These are phyloP conservation scores for Columba guinea DNA, from an alignment of 2,797 vertebrate species.

Conservation along the genomic window DNA sequence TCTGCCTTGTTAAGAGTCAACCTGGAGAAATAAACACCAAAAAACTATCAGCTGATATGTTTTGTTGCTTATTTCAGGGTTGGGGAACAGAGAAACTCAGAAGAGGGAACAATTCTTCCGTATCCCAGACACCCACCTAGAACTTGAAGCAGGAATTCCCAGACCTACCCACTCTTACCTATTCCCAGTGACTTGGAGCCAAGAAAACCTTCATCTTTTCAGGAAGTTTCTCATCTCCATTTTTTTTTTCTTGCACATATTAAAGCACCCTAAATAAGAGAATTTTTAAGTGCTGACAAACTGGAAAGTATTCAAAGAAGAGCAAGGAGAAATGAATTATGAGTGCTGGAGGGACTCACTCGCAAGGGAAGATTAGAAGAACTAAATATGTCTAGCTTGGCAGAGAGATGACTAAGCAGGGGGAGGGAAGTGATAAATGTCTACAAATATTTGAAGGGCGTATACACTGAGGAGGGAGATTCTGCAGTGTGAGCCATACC, in stretches of 20 bases:
- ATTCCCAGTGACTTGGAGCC: background rate
- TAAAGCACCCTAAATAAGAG: background rate
- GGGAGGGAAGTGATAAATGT: constrained; percentile 53
- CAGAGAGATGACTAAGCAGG: constrained; percentile 57
- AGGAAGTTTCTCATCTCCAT: background rate
- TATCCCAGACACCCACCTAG: background rate
- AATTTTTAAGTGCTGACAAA: constrained; percentile 18
- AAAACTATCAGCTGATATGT: background rate
- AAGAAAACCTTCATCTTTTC: background rate
- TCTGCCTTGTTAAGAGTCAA: background rate
- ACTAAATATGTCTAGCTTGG: constrained; percentile 64
- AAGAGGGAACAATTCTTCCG: background rate
- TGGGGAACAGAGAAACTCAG: background rate
- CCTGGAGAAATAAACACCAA: background rate
- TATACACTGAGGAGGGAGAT: constrained; percentile 30
- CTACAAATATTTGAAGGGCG: constrained; percentile 63
- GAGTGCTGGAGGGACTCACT: constrained; percentile 37
- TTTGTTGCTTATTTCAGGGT: background rate
- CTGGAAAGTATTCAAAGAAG: constrained; percentile 47
- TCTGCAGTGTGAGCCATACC: constrained; percentile 42
- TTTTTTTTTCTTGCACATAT: background rate
- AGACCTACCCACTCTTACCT: background rate
- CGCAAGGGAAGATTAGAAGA: constrained; percentile 63
- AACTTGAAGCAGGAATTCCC: background rate
- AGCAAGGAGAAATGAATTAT: constrained; percentile 54